Base-by-base conservation (phyloP, 2,888 invertebrate species). In the Ryuthela nishihirai region DNA sequence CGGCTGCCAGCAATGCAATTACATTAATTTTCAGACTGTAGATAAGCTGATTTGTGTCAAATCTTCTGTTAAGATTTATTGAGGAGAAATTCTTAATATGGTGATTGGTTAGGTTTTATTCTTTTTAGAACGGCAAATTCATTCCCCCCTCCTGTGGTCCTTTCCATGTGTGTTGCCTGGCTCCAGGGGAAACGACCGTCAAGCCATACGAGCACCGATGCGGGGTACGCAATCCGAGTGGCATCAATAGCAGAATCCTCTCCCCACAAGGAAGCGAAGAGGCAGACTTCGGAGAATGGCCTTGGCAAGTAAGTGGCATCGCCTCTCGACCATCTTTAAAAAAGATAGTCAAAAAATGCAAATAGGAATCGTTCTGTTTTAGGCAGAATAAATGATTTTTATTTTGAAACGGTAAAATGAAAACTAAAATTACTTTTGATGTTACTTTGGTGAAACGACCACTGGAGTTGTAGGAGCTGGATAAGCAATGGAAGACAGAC, bases 241-340 rank as follows among this genome's bases (percentile, higher is more conserved):
- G 89, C 0, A 81, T 88, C 0, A 85, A 84, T 2, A 82, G 85
- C 67, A 76, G 83, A 17, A 87, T 87, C 34, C 83, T 81, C 0
- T 82, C 84, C 0, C 80, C 81, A 12, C 70, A 70, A 0, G 79
- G 84, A 62, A 46, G 25, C n/a, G 80, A 81, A 38, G 87, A 88
- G 70, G 65, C 70, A 10, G 76, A 75, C 60, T 83, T 79, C 67
- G 86, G 85, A n/a, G 83, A 83, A 67, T 85, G 81, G 73, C 87
- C 87, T 3, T 87, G 87, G 87, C 68, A 69, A 61, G 69, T 68
- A 55, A 25, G 38, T 12, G 18, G n/a, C n/a, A n/a, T n/a, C n/a
- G n/a, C n/a, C n/a, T n/a, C n/a, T n/a, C n/a, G n/a, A n/a, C n/a
- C n/a, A n/a, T n/a, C n/a, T n/a, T n/a, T n/a, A n/a, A n/a, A n/a